Conservation (phyloP, 1,140 invertebrate genomes). For the Caenorhabditis brenneri region DNA sequence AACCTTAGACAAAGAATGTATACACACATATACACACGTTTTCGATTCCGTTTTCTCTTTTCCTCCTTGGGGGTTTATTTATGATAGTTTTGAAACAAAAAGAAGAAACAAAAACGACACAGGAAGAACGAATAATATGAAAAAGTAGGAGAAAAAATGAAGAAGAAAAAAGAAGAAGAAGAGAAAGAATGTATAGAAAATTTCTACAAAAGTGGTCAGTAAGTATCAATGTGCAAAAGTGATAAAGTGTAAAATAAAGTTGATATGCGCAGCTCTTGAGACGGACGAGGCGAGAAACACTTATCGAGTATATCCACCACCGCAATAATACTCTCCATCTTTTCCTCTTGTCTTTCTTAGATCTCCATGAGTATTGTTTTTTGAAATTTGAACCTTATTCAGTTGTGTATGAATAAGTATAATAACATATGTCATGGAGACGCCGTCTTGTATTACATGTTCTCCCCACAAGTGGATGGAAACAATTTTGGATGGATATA, state of each 20-base stretch:
- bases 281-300: neutral
- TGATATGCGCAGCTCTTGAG: constrained; percentile 26
- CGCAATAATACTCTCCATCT: too few species aligned
- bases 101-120: neutral
- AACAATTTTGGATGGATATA: neutral
- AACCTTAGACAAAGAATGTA: constrained; percentile 9
- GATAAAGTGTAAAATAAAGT: neutral
- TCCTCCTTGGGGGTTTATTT: constrained; percentile 32
- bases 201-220: neutral
- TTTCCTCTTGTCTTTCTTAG: neutral
- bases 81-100: constrained; percentile 8
- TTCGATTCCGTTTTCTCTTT: constrained; percentile 3
- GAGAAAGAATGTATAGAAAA: neutral
- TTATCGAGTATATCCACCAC: constrained; percentile 9
- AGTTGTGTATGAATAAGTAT: constrained; percentile 29
- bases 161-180: neutral
- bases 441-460: constrained; percentile 31
- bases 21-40: constrained; percentile 29
- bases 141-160: neutral
- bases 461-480: constrained; percentile 3
- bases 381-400: constrained; percentile 37
- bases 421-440: constrained; percentile 33
- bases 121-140: neutral
- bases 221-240: neutral
- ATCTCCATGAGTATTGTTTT: constrained; percentile 12